A percentile compares a stretch with the other conserved stretches of the same genome.
phyloP scores from a whole-genome alignment of 2,113 vertebrate species.

The Dendropsophus ebraccatus region DNA sequence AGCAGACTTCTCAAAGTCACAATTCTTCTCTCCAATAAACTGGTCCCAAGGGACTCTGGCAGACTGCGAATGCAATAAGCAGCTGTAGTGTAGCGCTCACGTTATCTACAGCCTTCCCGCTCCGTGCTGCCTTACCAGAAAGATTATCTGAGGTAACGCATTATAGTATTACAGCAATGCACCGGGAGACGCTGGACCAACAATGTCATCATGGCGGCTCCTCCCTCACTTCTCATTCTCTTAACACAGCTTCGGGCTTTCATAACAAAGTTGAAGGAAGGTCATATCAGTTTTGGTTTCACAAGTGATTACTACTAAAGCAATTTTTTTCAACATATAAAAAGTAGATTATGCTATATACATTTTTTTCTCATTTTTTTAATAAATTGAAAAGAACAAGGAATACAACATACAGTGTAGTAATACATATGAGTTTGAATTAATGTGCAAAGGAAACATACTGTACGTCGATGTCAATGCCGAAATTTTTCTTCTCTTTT shows the following conservation, averaged over 20 bases:
- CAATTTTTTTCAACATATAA: too few relatives aligned
- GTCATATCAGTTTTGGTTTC: too few relatives aligned
- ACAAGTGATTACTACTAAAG: too few relatives aligned
- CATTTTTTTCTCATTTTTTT: too few relatives aligned
- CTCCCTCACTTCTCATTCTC: neutral
- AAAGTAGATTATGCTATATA: too few relatives aligned
- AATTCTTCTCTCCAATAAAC: conserved; percentile 20
- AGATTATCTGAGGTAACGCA: conserved; percentile 1
- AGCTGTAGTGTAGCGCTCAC: neutral
- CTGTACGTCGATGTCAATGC: too few relatives aligned
- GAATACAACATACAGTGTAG: too few relatives aligned
- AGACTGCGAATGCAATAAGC: neutral
- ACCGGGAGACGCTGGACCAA: neutral
- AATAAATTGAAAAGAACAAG: too few relatives aligned
- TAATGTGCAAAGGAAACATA: too few relatives aligned
- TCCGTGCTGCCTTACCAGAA: neutral
- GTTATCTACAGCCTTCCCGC: neutral
- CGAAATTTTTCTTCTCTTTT: too few relatives aligned
- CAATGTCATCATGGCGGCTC: neutral
- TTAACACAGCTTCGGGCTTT: neutral
- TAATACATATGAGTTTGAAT: too few relatives aligned
- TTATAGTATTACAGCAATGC: neutral
- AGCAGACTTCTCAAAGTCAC: neutral
- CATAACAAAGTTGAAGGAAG: neutral
- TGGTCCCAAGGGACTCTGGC: neutral